Base-by-base conservation (phyloP, 2,888 invertebrate species). In the Uropetala carovei region DNA sequence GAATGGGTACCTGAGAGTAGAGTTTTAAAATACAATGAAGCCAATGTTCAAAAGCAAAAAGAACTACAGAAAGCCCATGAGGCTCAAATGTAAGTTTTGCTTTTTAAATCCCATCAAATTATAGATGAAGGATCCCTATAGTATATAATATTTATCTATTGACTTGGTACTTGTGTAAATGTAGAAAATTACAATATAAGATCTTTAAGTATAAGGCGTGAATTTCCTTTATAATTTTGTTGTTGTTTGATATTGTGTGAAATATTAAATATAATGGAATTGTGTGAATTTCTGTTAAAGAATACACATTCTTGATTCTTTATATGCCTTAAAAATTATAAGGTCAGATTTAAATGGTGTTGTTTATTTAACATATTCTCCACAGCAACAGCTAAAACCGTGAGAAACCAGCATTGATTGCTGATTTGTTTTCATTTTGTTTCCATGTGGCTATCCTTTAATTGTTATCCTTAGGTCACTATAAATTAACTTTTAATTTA, bases 1-100 rank as follows among this genome's bases (percentile, higher is more conserved):
- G 98, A 98, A 95, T 98, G 98, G 99, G 99, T 99, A 9, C 98
- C 98, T 0, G 99, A 99, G 94, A 97, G 97, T 94, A 96, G 99
- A 93, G 98, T 99, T 10, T 95, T 99, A 92, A 99, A 99, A 95
- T 98, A 97, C 94, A 99, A 98, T 95, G 98, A 99, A 94, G 97
- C 97, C 1, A 98, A 98, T 94, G 97, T 98, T 3, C 98, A 98
- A 94, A 96, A 97, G 93, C 98, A 99, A 94, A 98, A 98, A 94
- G 98, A 98, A 94, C 97, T 99, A 11, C 97, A 97, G 94, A 97
- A 97, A 94, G 97, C 98, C 7, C 98, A 98, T 94, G 97, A 97
- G 16, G 97, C 97, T 86, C 97, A 97, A 94, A 97, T 97, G 92
- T 92, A 92, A 92, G 92, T 92, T 10, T 22, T 0, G 0, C 22